Conservation (phyloP, 2,888 invertebrate genomes). For the Sesamia inferens region DNA sequence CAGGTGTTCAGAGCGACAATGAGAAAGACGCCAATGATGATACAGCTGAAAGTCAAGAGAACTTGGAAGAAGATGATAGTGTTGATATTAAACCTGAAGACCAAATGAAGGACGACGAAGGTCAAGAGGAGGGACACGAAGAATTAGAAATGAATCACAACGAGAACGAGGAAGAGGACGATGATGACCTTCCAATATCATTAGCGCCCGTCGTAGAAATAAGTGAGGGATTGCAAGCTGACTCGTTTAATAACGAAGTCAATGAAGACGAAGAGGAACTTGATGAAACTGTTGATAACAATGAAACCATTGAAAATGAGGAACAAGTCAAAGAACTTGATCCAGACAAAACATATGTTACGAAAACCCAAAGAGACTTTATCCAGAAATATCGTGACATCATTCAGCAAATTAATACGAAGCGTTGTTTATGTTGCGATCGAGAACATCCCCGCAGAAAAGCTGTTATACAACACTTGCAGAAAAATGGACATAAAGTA, state of each 20-base stretch:
- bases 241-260: slow-evolving; percentile 79
- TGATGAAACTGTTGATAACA: slow-evolving; percentile 72
- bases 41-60: slow-evolving; percentile 71
- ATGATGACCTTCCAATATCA: slow-evolving; percentile 80
- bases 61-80: slow-evolving; percentile 70
- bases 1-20: slow-evolving; percentile 73
- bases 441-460: slow-evolving; percentile 87
- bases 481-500: slow-evolving; percentile 89
- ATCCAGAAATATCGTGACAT: slow-evolving; percentile 85
- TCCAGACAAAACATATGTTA: slow-evolving; percentile 83
- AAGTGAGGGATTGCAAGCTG: slow-evolving; percentile 84
- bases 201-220: slow-evolving; percentile 85
- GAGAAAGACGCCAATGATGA: slow-evolving; percentile 73
- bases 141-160: slow-evolving; percentile 75
- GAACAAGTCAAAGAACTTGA: slow-evolving; percentile 76
- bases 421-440: slow-evolving; percentile 86
- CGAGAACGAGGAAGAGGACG: slow-evolving; percentile 78
- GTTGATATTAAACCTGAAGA: slow-evolving; percentile 69
- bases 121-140: slow-evolving; percentile 70
- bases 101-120: slow-evolving; percentile 67
- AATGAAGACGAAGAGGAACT: slow-evolving; percentile 81
- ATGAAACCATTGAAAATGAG: slow-evolving; percentile 76
- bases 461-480: slow-evolving; percentile 88
- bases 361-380: slow-evolving; percentile 85
- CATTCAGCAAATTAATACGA: slow-evolving; percentile 87